A percentile compares a stretch with the other conserved stretches of the same genome.
Conservation (phyloP, 2,797 vertebrate species). For the Tauraco hartlaubi region DNA sequence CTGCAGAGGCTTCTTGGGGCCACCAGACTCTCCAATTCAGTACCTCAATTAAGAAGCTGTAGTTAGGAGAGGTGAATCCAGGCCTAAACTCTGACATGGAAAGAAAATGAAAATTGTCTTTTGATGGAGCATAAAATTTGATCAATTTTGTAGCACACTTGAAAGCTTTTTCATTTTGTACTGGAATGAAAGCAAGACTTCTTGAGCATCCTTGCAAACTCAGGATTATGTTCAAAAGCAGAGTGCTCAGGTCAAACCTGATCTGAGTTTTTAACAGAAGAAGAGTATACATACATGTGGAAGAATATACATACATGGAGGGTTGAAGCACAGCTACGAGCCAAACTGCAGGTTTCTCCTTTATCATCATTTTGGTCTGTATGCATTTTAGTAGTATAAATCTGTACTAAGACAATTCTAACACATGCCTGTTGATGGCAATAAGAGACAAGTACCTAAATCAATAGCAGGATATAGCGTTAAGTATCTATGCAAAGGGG, state of each 20-base stretch:
- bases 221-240: background rate
- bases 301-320: background rate
- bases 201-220: background rate
- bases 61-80: background rate
- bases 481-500: background rate
- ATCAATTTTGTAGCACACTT: background rate
- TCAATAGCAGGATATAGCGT: background rate
- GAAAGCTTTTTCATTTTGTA: background rate
- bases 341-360: background rate
- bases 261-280: background rate
- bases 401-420: background rate
- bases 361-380: background rate
- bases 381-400: background rate
- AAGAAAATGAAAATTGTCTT: background rate
- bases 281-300: background rate
- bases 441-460: conserved; percentile 24
- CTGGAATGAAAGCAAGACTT: background rate
- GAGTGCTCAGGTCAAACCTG: background rate
- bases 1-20: background rate
- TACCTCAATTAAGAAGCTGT: background rate
- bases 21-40: background rate
- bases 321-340: background rate
- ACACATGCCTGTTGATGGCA: conserved; percentile 23
- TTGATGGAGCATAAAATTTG: background rate
- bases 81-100: background rate